Conservation (phyloP, 2,113 vertebrate species). For the Daphoenositta chrysoptera region DNA sequence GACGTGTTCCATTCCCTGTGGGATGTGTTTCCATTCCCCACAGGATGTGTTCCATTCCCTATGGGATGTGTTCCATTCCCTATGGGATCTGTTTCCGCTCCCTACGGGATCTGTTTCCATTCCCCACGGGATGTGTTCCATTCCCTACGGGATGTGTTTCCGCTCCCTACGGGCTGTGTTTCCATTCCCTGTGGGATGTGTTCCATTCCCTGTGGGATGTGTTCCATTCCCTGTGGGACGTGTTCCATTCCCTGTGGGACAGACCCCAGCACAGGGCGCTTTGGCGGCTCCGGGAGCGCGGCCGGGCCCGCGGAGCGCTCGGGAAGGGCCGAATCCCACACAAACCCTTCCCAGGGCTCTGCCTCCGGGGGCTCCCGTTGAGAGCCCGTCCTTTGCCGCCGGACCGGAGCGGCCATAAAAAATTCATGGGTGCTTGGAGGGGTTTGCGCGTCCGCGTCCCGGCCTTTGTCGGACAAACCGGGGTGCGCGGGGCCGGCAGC, state of each 20-base stretch:
- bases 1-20: background rate
- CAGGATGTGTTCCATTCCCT: background rate
- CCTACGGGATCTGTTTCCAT: background rate
- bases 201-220: too few relatives aligned
- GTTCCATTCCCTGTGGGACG: too few relatives aligned
- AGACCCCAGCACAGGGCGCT: background rate
- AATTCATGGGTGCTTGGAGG: constrained; percentile 89
- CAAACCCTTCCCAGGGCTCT: background rate
- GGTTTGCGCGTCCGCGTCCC: constrained; percentile 81
- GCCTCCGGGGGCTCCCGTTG: constrained; percentile 73
- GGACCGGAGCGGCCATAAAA: constrained; percentile 92
- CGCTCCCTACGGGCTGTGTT: too few relatives aligned
- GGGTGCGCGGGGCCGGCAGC: constrained; percentile 85
- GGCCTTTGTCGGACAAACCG: constrained; percentile 97
- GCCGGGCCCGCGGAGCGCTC: background rate
- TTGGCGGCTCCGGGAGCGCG: background rate
- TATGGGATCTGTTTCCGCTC: background rate
- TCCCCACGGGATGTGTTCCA: too few relatives aligned
- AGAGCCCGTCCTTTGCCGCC: constrained; percentile 77
- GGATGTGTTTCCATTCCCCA: background rate
- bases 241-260: too few relatives aligned
- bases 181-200: too few relatives aligned
- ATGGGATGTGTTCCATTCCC: background rate
- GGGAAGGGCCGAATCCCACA: background rate
- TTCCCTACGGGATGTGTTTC: too few relatives aligned